A percentile compares a stretch with the other conserved stretches of the same genome.
phyloP scores from a whole-genome alignment of 2,888 invertebrate species.

The Raillietiella orientalis region DNA sequence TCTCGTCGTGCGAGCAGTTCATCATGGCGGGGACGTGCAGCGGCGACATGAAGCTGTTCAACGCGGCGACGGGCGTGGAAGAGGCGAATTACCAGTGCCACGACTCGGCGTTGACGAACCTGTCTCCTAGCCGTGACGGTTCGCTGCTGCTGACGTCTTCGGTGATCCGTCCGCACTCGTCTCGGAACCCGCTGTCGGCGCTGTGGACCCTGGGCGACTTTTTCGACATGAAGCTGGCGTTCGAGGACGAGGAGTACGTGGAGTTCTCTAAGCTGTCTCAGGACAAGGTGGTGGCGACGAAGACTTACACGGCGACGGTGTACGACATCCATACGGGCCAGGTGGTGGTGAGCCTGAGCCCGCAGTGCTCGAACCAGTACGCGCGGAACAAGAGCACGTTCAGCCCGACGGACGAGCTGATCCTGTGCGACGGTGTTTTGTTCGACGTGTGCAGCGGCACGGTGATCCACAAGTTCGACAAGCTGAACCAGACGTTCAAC shows the following conservation, averaged over 20 bases:
- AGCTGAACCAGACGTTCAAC: constrained; percentile 71
- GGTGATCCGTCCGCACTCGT: constrained; percentile 18
- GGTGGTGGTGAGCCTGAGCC: constrained; percentile 33
- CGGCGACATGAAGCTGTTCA: constrained; percentile 67
- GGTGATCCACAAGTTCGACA: constrained; percentile 86
- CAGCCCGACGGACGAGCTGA: constrained; percentile 66
- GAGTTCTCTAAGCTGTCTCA: constrained; percentile 17
- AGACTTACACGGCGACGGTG: constrained; percentile 44
- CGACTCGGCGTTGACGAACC: constrained; percentile 26
- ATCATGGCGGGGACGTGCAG: constrained; percentile 62
- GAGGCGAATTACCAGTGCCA: constrained; percentile 48
- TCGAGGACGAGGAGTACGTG: constrained; percentile 57
- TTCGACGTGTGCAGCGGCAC: constrained; percentile 63
- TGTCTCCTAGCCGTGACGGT: constrained; percentile 38
- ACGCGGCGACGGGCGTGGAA: constrained; percentile 44
- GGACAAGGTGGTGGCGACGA: constrained; percentile 64
- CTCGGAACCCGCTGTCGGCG: constrained; percentile 48
- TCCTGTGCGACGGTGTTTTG: constrained; percentile 78
- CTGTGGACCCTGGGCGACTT: constrained; percentile 22
- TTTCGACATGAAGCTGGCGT: constrained; percentile 22
- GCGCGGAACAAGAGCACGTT: constrained; percentile 76
- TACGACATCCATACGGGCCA: constrained; percentile 59
- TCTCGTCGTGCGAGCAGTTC: constrained; percentile 24
- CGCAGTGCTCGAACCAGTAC: constrained; percentile 46
- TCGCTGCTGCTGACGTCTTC: constrained; percentile 50